Percentiles rank a stretch among this genome's conserved stretches.
phyloP scores from a whole-genome alignment of 2,113 vertebrate genomes.

The Gulo gulo region DNA sequence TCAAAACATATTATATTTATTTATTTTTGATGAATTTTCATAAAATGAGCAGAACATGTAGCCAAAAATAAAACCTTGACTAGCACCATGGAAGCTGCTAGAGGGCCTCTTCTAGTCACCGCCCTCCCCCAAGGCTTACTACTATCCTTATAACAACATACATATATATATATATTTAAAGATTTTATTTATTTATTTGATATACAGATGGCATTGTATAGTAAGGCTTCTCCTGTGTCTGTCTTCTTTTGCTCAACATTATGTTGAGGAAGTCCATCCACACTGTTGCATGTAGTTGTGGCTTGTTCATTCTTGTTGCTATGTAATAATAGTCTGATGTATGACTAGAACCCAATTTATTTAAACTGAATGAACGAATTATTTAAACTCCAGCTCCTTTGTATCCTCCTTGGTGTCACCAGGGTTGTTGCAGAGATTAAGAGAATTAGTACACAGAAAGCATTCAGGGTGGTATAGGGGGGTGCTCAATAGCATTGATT shows the following conservation, averaged over 20 bases:
- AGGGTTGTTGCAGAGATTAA: not conserved
- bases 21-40: not conserved
- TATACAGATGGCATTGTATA: not conserved
- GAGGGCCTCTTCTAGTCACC: not conserved
- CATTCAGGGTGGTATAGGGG: not conserved
- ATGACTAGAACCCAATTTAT: not conserved
- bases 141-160: not conserved
- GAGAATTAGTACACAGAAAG: not conserved
- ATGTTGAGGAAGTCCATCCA: not conserved
- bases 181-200: no score
- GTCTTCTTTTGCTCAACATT: not conserved
- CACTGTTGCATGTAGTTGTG: not conserved
- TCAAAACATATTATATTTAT: not conserved
- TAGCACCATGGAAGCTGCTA: not conserved
- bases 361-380: not conserved
- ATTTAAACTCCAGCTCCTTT: not conserved
- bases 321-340: not conserved
- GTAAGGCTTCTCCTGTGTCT: not conserved
- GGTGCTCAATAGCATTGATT: not conserved
- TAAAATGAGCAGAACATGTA: not conserved
- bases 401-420: not conserved
- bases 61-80: not conserved
- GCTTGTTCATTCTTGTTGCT: not conserved
- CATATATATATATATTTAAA: no score
- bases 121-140: not conserved